phyloP scores from a whole-genome alignment of 2,113 vertebrate species.

The Datnioides undecimradiatus region DNA sequence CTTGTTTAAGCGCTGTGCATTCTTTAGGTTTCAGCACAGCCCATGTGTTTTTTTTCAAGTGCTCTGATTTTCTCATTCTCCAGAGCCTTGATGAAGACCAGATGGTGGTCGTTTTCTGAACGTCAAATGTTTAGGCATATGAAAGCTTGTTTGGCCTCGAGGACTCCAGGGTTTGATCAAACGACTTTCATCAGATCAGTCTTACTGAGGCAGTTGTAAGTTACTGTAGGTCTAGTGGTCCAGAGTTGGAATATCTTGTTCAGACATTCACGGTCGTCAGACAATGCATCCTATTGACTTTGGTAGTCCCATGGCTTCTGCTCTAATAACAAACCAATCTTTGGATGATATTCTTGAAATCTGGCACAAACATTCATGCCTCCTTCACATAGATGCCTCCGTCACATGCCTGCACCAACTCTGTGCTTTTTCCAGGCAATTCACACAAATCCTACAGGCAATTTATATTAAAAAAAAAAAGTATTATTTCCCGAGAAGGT shows the following conservation, averaged over 20 bases:
- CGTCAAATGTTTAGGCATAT: background rate
- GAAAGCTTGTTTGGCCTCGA: slow-evolving; percentile 14
- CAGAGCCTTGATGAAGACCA: slow-evolving; percentile 5
- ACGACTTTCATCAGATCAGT: background rate
- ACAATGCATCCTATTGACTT: background rate
- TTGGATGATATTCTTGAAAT: background rate
- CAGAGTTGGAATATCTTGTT: background rate
- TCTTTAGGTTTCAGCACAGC: background rate
- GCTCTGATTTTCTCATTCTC: background rate
- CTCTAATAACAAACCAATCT: background rate
- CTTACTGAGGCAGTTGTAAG: background rate
- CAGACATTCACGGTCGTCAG: background rate
- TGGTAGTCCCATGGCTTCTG: background rate
- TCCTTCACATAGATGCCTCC: background rate
- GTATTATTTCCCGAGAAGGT: background rate
- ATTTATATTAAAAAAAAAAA: background rate
- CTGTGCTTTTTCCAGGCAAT: background rate
- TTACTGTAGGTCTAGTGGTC: background rate
- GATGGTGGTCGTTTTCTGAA: slow-evolving; percentile 15
- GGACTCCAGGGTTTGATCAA: slow-evolving; percentile 11
- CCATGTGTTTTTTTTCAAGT: background rate
- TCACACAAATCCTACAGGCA: background rate
- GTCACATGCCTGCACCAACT: background rate
- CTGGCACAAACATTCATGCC: background rate
- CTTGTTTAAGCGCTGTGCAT: background rate